Evolutionary conservation across 2,797 vertebrate species (phyloP), one percentile per base, ranked within the genome.

Genomic region (Rhabdomys pumilio): DNA sequence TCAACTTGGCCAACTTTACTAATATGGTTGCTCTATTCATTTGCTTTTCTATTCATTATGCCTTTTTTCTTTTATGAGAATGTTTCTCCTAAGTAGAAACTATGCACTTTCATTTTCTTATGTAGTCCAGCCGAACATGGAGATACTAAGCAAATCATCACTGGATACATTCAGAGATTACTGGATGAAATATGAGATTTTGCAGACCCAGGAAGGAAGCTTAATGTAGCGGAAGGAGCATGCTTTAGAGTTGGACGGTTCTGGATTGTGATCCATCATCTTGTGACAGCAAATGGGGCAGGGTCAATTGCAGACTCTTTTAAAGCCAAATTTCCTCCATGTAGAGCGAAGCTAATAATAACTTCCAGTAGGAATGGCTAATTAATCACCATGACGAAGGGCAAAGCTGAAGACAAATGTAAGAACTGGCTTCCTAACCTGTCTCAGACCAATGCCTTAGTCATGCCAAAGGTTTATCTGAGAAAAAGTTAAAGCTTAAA

Each of bases 131-230:
- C 34, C 50, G 22, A 83, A 61, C 75, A 53, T 63, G n/a, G 53
- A 65, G 57, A 65, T 72, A 14, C 13, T 77, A 77, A 94, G 38
- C 29, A 96, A 89, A 79, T 89, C 82, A 53, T 94, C 31, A 34
- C 26, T 91, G 59, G 83, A 91, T 77, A 41, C 5, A 34, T 80
- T 81, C n/a, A 77, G 79, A 85, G 59, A 89, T 91, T 93, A 94
- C 65, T 94, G 44, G 63, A 72, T 76, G 77, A 95, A 94, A 88
- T 76, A 69, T 34, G 82, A 89, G 41, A 76, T 87, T 87, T 75
- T 93, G 65, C 72, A 95, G 92, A 90, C 41, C n/a, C 63, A 63
- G 50, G 89, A 93, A 95, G 77, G 77, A 89, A 85, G 67, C 85
- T 88, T 90, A 72, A 65, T 17, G 22, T 80, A 84, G 50, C 8